phyloP scores from a whole-genome alignment of 2,888 invertebrate species.

The Mantis religiosa region DNA sequence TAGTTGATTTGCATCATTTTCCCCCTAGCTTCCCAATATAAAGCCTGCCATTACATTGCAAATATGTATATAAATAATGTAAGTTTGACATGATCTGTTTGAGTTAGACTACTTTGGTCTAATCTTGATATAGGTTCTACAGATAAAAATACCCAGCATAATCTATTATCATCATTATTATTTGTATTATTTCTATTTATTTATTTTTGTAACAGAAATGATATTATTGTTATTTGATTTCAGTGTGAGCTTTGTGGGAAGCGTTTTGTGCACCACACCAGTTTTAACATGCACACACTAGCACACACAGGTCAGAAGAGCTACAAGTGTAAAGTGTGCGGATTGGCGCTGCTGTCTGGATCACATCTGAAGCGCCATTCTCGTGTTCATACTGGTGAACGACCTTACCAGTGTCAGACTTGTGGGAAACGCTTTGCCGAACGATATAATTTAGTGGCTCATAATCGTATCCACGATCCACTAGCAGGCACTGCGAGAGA shows the following conservation, averaged over 20 bases:
- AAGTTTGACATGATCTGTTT: too few relatives aligned
- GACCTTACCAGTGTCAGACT: conserved; percentile 52
- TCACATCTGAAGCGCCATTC: conserved; percentile 65
- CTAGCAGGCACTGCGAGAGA: conserved; percentile 6
- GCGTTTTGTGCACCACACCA: conserved; percentile 64
- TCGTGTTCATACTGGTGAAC: conserved; percentile 61
- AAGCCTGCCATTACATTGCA: too few relatives aligned
- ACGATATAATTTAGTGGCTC: conserved; percentile 46
- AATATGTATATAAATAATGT: too few relatives aligned
- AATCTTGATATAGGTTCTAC: too few relatives aligned
- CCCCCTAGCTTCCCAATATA: too few relatives aligned
- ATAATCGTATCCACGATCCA: conserved; percentile 36
- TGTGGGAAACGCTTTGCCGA: conserved; percentile 60
- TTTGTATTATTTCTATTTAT: too few relatives aligned
- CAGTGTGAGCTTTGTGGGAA: conserved; percentile 61
- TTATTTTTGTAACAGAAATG: background rate
- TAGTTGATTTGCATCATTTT: too few relatives aligned
- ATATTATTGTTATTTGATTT: conserved; percentile 28
- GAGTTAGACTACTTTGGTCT: too few relatives aligned
- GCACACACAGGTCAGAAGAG: conserved; percentile 60
- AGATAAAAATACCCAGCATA: too few relatives aligned
- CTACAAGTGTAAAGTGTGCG: conserved; percentile 57
- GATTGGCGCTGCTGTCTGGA: conserved; percentile 57
- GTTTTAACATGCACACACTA: conserved; percentile 65
- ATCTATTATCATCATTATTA: too few relatives aligned